Conservation (phyloP, 2,888 invertebrate genomes). For the Oscheius sp. region DNA sequence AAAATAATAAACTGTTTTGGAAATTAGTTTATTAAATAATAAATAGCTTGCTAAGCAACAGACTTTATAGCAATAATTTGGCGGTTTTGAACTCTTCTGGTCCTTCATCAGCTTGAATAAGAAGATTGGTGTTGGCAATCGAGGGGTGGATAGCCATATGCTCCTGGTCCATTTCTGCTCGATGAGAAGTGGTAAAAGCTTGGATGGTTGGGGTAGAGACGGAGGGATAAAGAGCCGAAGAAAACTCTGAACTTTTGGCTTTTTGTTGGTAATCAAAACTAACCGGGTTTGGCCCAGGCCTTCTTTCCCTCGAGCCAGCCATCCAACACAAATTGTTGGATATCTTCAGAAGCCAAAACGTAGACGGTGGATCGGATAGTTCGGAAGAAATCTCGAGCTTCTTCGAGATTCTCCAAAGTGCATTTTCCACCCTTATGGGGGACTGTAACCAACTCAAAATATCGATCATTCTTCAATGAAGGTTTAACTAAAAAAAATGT, state of each 20-base stretch:
- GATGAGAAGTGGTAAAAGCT: conserved; percentile 11
- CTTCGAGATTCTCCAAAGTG: conserved; percentile 19
- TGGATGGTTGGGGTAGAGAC: conserved; percentile 17
- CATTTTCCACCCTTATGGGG: conserved; percentile 27
- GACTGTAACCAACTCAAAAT: conserved; percentile 29
- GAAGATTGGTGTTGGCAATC: conserved; percentile 13
- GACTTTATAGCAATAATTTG: conserved; percentile 13
- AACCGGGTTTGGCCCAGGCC: conserved; percentile 8
- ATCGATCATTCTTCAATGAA: conserved; percentile 14
- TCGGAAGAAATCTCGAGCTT: conserved; percentile 26
- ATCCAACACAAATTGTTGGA: conserved; percentile 24
- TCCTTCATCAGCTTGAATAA: conserved; percentile 19
- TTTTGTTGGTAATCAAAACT: not conserved
- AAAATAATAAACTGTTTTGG: not conserved
- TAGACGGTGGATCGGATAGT: conserved; percentile 20
- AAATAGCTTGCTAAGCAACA: not conserved
- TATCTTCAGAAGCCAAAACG: conserved; percentile 25
- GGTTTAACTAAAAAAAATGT: conserved; percentile 15
- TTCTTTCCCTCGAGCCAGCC: conserved; percentile 30
- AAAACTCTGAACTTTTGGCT: not conserved
- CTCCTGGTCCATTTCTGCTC: conserved; percentile 1
- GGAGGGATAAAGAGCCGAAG: conserved; percentile 7
- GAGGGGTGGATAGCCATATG: conserved; percentile 9
- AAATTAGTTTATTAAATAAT: not conserved
- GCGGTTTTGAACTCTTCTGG: conserved; percentile 21